Evolutionary conservation across 2,797 vertebrate genomes (phyloP), one percentile per base, ranked within the genome.

Genomic region (Pseudomugil tenellus): DNA sequence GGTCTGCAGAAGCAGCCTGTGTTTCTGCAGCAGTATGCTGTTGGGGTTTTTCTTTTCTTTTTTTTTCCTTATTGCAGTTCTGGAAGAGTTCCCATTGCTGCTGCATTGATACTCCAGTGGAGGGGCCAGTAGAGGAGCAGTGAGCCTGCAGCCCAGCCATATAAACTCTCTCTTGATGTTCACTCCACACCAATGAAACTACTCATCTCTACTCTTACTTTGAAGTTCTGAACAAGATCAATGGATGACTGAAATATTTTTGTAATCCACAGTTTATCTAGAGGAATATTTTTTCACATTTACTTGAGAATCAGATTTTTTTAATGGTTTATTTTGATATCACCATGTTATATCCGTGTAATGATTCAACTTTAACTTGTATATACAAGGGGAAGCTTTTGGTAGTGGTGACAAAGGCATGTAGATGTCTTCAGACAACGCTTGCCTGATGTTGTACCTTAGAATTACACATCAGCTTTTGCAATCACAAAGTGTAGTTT

Each of bases 11-110:
- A 84, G 74, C 76, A 79, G n/a, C 58, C 80, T 65, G 64, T 73
- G 80, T 79, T 81, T 74, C 84, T 90, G 86, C 87, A 87, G 85
- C 84, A 90, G 70, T 69, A 74, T 63, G 70, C 78, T 52, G 32
- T 63, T 77, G 74, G 29, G 3, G 29, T 76, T 77, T 67, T 60
- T 65, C 21, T 82, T 71, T 79, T 76, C 67, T 59, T 25, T 82
- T 71, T 79, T 76, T 69, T 59, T 70, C 49, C 70, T 79, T 89
- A 84, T 78, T 87, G 83, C 89, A 91, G 87, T 84, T 89, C 85
- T 94, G 93, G 89, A 92, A 86, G 87, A 82, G 81, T 92, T 94
- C 92, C 92, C 93, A 90, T 70, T 49, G 48, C 87, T 93, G 92
- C 92, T 93, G 92, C 91, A 92, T 88, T 91, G 86, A 84, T 81